Base-by-base conservation (phyloP, 1,140 invertebrate genomes). In the Tetragnatha versicolor region DNA sequence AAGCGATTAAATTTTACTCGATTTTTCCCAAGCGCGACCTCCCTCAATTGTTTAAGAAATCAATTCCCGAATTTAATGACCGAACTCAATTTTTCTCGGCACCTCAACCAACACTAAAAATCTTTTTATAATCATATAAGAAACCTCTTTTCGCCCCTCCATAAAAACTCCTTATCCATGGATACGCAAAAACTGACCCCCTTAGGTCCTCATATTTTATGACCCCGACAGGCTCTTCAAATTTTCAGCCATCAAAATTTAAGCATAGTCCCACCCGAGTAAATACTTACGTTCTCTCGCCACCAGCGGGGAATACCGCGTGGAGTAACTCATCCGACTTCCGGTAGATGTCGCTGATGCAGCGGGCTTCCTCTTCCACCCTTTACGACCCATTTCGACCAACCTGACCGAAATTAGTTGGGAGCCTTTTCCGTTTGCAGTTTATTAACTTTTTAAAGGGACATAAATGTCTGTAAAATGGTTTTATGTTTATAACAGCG, bases 401-500 rank as follows among this genome's bases (percentile, higher is more conserved):
- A 55, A 55, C 33, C 47, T 17, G 37, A n/a, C 68, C 68, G 49
- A 70, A 70, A 70, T 70, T 70, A 70, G 68, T 55, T 35, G 49
- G 39, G 39, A 49, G 47, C 49, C 33, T 55, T 70, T 70, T 70
- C 68, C 68, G 29, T 55, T 55, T 53, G 33, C 29, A 70, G 47
- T 70, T 70, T 70, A 70, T 70, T 70, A 70, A 70, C 68, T 70
- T 70, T 70, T 70, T 70, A 70, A 70, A 70, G 68, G 17, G 51
- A 55, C 49, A 35, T 53, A 70, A 70, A 70, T 70, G 68, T 70
- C 68, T 55, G 29, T 55, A 70, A 70, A 70, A 70, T 53, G 47
- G 68, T 39, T 70, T 70, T 70, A 70, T 70, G 68, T 53, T 70
- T 70, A 70, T 53, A 70, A 70, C 27, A 51, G 47, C 49, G 35